Conservation (phyloP, 2,888 invertebrate species). For the Eudasyphora cyanicolor region DNA sequence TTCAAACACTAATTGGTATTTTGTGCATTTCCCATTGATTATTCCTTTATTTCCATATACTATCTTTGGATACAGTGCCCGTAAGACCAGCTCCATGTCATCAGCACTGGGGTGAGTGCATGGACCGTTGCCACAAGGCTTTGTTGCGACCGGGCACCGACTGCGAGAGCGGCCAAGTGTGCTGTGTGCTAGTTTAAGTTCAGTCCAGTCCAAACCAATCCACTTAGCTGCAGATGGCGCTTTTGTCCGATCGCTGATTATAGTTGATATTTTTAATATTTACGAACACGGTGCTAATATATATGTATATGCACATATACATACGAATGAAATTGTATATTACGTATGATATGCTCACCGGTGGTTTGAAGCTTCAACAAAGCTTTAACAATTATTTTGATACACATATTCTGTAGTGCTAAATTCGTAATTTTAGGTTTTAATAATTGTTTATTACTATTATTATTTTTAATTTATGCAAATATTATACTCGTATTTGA, state of each 20-base stretch:
- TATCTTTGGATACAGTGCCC: constrained; percentile 72
- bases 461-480: constrained; percentile 31
- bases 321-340: not conserved
- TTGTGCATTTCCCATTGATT: constrained; percentile 54
- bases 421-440: not conserved
- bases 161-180: constrained; percentile 75
- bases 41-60: constrained; percentile 46
- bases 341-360: not conserved
- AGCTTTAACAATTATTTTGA: constrained; percentile 28
- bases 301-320: not conserved
- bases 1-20: constrained; percentile 54
- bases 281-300: not conserved
- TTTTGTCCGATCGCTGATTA: not conserved
- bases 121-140: constrained; percentile 71
- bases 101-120: constrained; percentile 76
- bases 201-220: too few species aligned
- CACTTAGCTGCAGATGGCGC: not conserved
- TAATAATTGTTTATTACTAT: constrained; percentile 8
- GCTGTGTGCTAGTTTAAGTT: constrained; percentile 74
- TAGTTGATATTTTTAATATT: not conserved
- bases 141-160: constrained; percentile 76
- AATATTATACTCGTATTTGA: not conserved
- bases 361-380: not conserved
- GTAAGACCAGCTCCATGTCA: constrained; percentile 76
- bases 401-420: constrained; percentile 19